Evolutionary conservation across 1,140 invertebrate genomes (phyloP).

Genomic region (Drosophila bifasciata): DNA sequence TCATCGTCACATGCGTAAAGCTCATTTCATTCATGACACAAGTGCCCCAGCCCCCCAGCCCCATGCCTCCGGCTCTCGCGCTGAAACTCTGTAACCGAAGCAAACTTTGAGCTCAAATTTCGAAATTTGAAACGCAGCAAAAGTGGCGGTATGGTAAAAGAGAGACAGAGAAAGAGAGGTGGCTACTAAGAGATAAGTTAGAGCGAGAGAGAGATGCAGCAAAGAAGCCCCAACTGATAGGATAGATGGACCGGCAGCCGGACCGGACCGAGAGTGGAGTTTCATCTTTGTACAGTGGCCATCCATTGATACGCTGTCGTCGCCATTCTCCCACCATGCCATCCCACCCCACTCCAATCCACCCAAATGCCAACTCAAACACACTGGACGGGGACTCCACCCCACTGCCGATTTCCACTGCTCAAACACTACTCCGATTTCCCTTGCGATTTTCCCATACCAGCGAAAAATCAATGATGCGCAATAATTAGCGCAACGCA

Average conservation of each 20-base stretch:
- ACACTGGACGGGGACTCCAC: no score
- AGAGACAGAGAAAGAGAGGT: constrained; percentile 2
- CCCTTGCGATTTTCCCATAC: background rate
- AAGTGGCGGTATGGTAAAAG: constrained; percentile 9
- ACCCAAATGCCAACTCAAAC: background rate
- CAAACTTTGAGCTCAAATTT: constrained; percentile 49
- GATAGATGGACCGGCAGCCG: no score
- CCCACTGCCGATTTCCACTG: no score
- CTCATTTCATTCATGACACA: constrained; percentile 72
- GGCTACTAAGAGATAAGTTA: background rate
- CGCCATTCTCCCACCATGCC: background rate
- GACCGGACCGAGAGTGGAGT: constrained; percentile 5
- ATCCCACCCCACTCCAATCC: no score
- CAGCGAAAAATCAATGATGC: constrained; percentile 64
- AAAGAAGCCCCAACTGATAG: no score
- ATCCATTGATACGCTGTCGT: constrained; percentile 58
- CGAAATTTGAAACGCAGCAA: constrained; percentile 62
- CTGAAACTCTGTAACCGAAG: constrained; percentile 18
- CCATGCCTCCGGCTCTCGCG: background rate
- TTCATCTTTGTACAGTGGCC: constrained; percentile 52
- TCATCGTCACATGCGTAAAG: constrained; percentile 45
- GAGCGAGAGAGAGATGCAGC: no score
- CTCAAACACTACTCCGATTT: no score
- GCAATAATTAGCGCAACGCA: constrained; percentile 73
- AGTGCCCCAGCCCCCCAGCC: background rate